phyloP scores from a whole-genome alignment of 1,140 invertebrate species.

The Drosophila pallidifrons region DNA sequence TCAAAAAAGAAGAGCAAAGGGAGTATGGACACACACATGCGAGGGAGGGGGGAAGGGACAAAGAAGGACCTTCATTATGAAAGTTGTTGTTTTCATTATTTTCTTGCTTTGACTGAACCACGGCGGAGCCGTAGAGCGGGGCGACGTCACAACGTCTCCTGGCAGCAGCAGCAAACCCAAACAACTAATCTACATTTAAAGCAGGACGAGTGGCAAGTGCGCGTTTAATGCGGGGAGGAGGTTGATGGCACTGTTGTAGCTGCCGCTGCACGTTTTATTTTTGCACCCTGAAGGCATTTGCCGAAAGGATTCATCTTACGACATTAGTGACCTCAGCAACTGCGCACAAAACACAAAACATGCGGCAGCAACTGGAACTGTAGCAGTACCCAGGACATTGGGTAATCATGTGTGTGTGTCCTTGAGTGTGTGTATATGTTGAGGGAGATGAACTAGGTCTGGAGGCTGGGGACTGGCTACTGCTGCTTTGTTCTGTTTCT shows the following conservation, averaged over 20 bases:
- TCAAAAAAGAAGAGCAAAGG: slow-evolving; percentile 74
- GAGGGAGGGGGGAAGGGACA: slow-evolving; percentile 10
- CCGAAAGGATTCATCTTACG: slow-evolving; percentile 84
- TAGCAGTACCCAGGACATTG: slow-evolving; percentile 9
- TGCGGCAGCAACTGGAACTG: slow-evolving; percentile 47
- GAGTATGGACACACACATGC: slow-evolving; percentile 24
- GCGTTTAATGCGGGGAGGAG: neutral
- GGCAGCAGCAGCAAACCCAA: slow-evolving; percentile 50
- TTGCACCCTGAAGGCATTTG: slow-evolving; percentile 83
- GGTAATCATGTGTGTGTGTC: slow-evolving; percentile 30
- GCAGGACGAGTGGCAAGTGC: slow-evolving; percentile 22
- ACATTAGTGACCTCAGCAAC: slow-evolving; percentile 83
- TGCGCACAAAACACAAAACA: slow-evolving; percentile 76
- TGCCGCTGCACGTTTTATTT: slow-evolving; percentile 74
- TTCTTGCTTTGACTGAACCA: slow-evolving; percentile 56
- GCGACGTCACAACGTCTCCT: slow-evolving; percentile 40
- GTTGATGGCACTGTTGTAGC: slow-evolving; percentile 18
- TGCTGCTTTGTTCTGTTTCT: slow-evolving; percentile 72
- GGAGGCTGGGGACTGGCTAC: neutral
- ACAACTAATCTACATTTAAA: slow-evolving; percentile 83
- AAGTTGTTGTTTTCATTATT: slow-evolving; percentile 84
- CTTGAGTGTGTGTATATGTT: slow-evolving; percentile 7
- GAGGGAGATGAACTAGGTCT: slow-evolving; percentile 12
- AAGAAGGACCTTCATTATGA: slow-evolving; percentile 76
- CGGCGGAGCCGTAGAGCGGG: neutral